These are phyloP conservation scores for Leuctra nigra DNA, from an alignment of 2,888 invertebrate genomes.

Conservation along the genomic window DNA sequence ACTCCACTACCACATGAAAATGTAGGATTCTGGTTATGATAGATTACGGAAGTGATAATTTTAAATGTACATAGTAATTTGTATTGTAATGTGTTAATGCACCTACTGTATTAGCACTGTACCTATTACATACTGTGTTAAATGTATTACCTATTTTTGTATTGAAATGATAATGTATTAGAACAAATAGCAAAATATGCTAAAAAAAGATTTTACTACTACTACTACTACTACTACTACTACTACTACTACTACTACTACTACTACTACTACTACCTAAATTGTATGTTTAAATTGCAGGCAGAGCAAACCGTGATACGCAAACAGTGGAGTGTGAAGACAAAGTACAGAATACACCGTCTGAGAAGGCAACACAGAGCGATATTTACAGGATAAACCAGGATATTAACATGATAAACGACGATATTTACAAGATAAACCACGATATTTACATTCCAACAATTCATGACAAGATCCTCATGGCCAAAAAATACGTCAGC, in stretches of 20 bases:
- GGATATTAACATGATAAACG: too few relatives aligned
- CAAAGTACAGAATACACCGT: background rate
- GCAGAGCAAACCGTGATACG: background rate
- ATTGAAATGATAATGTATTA: too few relatives aligned
- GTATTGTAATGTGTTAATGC: too few relatives aligned
- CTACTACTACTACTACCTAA: background rate
- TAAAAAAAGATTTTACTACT: background rate
- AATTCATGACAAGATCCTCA: background rate
- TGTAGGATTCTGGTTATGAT: too few relatives aligned
- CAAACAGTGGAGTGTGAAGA: background rate
- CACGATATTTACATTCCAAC: background rate
- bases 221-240: background rate
- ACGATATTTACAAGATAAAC: too few relatives aligned
- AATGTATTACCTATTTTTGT: too few relatives aligned
- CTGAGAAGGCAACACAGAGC: background rate
- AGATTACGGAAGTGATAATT: too few relatives aligned
- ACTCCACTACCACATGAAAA: too few relatives aligned
- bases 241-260: background rate
- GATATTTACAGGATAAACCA: too few relatives aligned
- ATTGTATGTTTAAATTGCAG: background rate
- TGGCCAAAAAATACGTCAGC: background rate
- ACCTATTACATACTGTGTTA: too few relatives aligned
- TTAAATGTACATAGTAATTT: too few relatives aligned
- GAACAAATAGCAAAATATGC: background rate
- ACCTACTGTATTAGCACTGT: too few relatives aligned